Evolutionary conservation across 2,113 vertebrate species (phyloP).

Genomic region (Lophura nycthemera): DNA sequence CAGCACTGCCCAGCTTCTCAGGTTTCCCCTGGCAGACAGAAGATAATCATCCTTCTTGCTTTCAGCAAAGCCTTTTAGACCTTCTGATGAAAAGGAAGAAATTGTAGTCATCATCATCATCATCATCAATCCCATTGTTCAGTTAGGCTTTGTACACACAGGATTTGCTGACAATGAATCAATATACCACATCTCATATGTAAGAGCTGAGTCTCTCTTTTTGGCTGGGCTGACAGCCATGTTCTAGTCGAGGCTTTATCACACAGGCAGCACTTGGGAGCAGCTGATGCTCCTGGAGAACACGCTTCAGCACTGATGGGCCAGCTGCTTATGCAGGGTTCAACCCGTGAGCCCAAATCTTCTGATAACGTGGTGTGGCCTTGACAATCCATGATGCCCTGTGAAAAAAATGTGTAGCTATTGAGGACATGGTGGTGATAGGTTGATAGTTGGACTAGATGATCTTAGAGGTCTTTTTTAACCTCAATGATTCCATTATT

Average conservation of each 20-base stretch:
- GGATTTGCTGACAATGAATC: slow-evolving; percentile 37
- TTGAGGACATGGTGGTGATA: neutral
- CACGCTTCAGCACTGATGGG: fast-evolving
- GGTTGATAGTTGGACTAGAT: neutral
- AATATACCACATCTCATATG: neutral
- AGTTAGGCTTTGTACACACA: slow-evolving; percentile 18
- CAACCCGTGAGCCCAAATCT: neutral
- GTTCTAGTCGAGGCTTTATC: neutral
- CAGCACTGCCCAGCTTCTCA: neutral
- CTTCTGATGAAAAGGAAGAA: neutral
- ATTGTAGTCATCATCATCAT: neutral
- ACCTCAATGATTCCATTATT: neutral
- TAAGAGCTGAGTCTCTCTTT: slow-evolving; percentile 11
- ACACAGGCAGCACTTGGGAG: neutral
- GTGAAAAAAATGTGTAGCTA: neutral
- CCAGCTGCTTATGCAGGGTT: fast-evolving
- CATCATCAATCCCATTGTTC: neutral
- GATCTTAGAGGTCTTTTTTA: neutral
- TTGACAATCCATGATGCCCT: neutral
- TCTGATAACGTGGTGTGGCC: neutral
- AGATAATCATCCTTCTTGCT: neutral
- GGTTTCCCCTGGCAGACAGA: neutral
- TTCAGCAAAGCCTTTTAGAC: slow-evolving; percentile 24
- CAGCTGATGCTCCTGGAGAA: neutral
- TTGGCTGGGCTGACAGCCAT: fast-evolving